Evolutionary conservation across 2,797 vertebrate genomes (phyloP).

Genomic region (Siniperca obscura): DNA sequence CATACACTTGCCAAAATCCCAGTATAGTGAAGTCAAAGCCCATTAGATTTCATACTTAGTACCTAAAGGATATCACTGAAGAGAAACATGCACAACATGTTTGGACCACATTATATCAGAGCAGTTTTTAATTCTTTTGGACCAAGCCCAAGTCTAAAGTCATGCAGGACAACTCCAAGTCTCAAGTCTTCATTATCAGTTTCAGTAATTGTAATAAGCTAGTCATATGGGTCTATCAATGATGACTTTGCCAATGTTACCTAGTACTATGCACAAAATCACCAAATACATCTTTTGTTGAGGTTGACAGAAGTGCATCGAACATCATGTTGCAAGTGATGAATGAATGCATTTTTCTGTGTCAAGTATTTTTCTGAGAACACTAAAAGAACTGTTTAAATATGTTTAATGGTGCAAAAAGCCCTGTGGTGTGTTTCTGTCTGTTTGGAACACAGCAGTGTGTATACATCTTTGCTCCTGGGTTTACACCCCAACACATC

Average conservation of each 20-base stretch:
- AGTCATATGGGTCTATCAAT: not conserved
- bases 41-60: constrained; percentile 32
- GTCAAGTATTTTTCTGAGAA: constrained; percentile 21
- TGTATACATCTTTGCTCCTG: constrained; percentile 9
- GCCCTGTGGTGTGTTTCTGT: constrained; percentile 37
- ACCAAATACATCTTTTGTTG: not conserved
- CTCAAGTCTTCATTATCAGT: not conserved
- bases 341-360: constrained; percentile 3
- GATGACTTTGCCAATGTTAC: not conserved
- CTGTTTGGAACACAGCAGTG: constrained; percentile 20
- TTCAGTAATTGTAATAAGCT: not conserved
- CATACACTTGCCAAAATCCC: constrained; percentile 42
- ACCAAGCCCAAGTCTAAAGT: not conserved
- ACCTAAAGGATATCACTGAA: constrained; percentile 3
- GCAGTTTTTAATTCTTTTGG: not conserved
- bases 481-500: constrained; percentile 19
- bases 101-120: not conserved
- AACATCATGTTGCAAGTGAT: not conserved
- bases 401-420: constrained; percentile 51
- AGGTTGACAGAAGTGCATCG: not conserved
- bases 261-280: not conserved
- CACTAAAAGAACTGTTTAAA: constrained; percentile 36
- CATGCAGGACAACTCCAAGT: not conserved
- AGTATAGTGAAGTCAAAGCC: constrained; percentile 43
- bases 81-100: constrained; percentile 1